Percentiles rank a stretch among this genome's conserved stretches.
phyloP scores from a whole-genome alignment of 1,140 invertebrate genomes.

The Heliconius hewitsoni region DNA sequence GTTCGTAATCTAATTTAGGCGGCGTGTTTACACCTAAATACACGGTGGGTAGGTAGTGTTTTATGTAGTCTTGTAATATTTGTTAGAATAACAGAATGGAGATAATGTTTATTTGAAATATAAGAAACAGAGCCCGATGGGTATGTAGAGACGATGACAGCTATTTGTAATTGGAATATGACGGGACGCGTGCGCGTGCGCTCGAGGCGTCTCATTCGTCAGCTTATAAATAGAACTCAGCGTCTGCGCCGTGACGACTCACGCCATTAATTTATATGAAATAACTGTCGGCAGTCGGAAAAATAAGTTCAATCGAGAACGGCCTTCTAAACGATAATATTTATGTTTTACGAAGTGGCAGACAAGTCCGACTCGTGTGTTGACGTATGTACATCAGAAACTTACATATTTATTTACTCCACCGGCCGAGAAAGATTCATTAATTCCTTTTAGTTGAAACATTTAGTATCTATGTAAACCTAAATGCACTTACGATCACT shows the following conservation, averaged over 20 bases:
- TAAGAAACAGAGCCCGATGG: constrained; percentile 62
- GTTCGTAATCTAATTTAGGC: constrained; percentile 45
- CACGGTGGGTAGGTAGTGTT: neutral
- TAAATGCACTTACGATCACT: neutral
- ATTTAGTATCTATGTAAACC: constrained; percentile 20
- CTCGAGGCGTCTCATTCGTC: constrained; percentile 79
- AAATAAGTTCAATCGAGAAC: constrained; percentile 77
- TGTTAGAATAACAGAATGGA: constrained; percentile 45
- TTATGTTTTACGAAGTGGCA: constrained; percentile 78
- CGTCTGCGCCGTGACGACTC: constrained; percentile 80
- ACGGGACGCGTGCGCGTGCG: constrained; percentile 75
- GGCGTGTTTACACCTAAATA: neutral
- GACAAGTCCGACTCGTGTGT: constrained; percentile 51
- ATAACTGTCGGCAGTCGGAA: constrained; percentile 80
- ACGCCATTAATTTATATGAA: constrained; percentile 81
- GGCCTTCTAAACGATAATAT: constrained; percentile 78
- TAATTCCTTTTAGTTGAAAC: constrained; percentile 25
- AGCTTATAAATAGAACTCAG: constrained; percentile 78
- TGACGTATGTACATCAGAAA: constrained; percentile 68
- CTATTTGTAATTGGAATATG: constrained; percentile 81
- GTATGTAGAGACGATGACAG: constrained; percentile 72
- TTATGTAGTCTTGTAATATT: constrained; percentile 36
- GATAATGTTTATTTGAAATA: constrained; percentile 56
- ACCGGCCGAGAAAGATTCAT: constrained; percentile 31
- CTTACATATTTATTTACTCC: constrained; percentile 45